These are phyloP conservation scores for Phaedon cochleariae DNA, from an alignment of 2,888 invertebrate species.

Conservation along the genomic window DNA sequence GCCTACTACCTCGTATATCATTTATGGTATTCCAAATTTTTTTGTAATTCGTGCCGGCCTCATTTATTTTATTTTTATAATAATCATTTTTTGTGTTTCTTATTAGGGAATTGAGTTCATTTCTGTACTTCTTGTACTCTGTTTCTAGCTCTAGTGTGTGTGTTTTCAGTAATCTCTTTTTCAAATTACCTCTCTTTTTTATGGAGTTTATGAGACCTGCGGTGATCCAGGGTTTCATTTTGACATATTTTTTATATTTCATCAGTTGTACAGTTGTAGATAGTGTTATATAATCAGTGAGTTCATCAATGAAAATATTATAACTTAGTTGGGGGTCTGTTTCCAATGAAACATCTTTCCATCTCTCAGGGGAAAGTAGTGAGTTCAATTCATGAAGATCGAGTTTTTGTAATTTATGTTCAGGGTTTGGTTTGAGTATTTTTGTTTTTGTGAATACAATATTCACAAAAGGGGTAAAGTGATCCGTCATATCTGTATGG, in stretches of 20 bases:
- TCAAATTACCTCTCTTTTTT: too few relatives aligned
- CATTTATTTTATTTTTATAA: background rate
- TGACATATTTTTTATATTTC: background rate
- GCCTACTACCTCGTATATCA: background rate
- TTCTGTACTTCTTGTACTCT: constrained; percentile 2
- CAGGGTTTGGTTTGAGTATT: background rate
- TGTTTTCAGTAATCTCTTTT: background rate
- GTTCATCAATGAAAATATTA: background rate
- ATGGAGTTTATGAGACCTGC: background rate
- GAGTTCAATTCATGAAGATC: background rate
- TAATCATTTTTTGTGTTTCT: constrained; percentile 1
- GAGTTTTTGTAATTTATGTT: constrained; percentile 5
- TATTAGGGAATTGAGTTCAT: background rate
- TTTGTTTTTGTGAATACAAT: background rate
- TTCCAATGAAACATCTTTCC: background rate
- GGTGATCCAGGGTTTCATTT: constrained; percentile 11
- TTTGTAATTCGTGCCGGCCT: constrained; percentile 2
- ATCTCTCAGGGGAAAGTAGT: background rate
- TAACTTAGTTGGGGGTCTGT: background rate
- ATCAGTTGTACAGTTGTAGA: background rate
- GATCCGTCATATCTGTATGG: too few relatives aligned
- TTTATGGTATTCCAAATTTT: constrained; percentile 11
- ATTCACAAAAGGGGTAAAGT: constrained; percentile 10
- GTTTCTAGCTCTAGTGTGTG: background rate
- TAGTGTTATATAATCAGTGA: background rate